phyloP scores from a whole-genome alignment of 1,140 invertebrate genomes.

The Musca domestica region DNA sequence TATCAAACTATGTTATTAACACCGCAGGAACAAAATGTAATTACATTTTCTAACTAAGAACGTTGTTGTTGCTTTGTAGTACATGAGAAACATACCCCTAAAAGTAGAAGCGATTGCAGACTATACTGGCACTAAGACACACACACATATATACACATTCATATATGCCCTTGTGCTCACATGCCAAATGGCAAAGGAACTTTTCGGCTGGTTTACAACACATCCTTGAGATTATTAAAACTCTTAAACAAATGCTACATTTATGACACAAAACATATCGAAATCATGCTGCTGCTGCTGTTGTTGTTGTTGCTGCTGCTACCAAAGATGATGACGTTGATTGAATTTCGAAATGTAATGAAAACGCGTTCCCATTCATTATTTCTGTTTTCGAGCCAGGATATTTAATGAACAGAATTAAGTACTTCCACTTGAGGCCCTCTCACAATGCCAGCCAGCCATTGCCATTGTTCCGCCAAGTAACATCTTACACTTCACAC shows the following conservation, averaged over 20 bases:
- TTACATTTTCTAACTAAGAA: slow-evolving; percentile 5
- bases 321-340: too few relatives aligned
- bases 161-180: too few relatives aligned
- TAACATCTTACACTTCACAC: background rate
- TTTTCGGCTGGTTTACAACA: background rate
- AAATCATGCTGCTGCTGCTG: background rate
- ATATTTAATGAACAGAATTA: slow-evolving; percentile 19
- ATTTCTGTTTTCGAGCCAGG: too few relatives aligned
- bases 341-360: too few relatives aligned
- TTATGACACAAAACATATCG: slow-evolving; percentile 6
- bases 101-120: background rate
- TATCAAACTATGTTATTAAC: slow-evolving; percentile 21
- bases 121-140: background rate
- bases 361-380: too few relatives aligned
- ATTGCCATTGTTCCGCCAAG: background rate
- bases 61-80: too few relatives aligned
- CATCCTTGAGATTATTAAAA: slow-evolving; percentile 11
- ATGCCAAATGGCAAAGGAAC: too few relatives aligned
- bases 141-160: too few relatives aligned
- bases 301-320: too few relatives aligned
- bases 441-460: background rate
- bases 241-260: slow-evolving; percentile 22
- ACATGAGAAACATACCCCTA: slow-evolving; percentile 8
- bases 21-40: slow-evolving; percentile 18
- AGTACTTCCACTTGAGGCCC: slow-evolving; percentile 13